Conservation (phyloP, 2,797 vertebrate species). For the Catostomus latipinnis region DNA sequence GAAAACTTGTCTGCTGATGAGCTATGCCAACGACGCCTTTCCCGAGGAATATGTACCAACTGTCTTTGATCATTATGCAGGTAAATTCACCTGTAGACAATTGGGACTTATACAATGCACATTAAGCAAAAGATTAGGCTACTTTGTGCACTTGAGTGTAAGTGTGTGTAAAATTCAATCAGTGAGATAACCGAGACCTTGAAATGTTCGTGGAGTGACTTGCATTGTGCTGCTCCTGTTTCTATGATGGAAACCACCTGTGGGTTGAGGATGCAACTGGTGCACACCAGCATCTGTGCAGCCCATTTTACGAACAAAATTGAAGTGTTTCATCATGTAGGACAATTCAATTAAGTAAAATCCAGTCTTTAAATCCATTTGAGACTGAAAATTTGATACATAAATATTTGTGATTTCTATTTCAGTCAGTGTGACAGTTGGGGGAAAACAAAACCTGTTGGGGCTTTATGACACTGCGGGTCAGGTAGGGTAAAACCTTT, state of each 20-base stretch:
- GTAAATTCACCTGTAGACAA: constrained; percentile 65
- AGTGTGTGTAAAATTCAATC: background rate
- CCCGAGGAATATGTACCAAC: constrained; percentile 93
- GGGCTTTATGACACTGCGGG: constrained; percentile 98
- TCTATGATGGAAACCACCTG: constrained; percentile 82
- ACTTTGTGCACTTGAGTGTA: background rate
- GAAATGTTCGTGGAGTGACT: constrained; percentile 7
- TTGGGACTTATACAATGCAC: background rate
- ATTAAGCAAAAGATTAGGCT: background rate
- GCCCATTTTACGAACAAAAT: too few species aligned
- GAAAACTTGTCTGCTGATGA: constrained; percentile 91
- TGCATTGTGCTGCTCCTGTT: constrained; percentile 49
- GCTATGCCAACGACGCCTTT: constrained; percentile 93
- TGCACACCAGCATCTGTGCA: constrained; percentile 24
- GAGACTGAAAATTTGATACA: background rate
- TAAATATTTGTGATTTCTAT: constrained; percentile 60
- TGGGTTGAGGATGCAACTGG: constrained; percentile 65
- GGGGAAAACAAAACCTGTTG: constrained; percentile 95
- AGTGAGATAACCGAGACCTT: background rate
- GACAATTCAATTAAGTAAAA: too few species aligned
- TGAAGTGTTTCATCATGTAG: too few species aligned
- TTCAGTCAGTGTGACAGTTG: constrained; percentile 96
- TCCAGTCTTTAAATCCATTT: too few species aligned
- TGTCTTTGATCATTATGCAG: constrained; percentile 92
- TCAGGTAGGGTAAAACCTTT: constrained; percentile 80